Base-by-base conservation (phyloP, 37 sponge, comb jelly and placozoan genomes). In the Mnemiopsis leidyi region DNA sequence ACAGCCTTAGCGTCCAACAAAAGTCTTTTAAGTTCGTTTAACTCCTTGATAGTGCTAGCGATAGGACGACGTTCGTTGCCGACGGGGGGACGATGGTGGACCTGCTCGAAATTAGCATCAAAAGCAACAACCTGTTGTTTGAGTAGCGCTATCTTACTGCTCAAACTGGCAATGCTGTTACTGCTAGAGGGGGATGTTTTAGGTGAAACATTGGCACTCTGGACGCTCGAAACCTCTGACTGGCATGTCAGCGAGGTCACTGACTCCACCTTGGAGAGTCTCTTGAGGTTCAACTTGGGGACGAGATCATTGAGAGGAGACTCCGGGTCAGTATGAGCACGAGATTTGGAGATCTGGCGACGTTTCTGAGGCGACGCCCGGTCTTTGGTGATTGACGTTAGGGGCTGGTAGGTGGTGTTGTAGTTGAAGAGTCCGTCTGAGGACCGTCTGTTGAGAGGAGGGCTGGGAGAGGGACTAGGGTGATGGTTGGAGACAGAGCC, bases 41-140 rank as follows among this genome's bases (percentile, higher is more conserved):
- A 39, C 90, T 85, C 90, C 25, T 85, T 85, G 25, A 85, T 33
- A 21, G 23, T 40, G 23, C 36, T n/a, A 18, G 61, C 90, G 36
- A 85, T 85, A 3, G 90, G 90, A 39, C 90, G 39, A 20, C 90
- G 90, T 26, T 85, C 90, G 30, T 85, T 39, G 2, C 90, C 90
- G 16, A 40, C 24, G 0, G 90, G 90, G 26, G 61, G 61, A 3
- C 90, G 39, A 33, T 40, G 21, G 25, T 85, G 90, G 25, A 25
- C 30, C 61, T 85, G 33, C 90, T 85, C 90, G 30, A 85, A 85
- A n/a, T 18, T 40, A 2, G 24, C 20, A 40, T 85, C 90, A 39
- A 85, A 85, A 0, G 40, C 35, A 85, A 20, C 61, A 21, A 85
- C 90, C 26, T 85, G 40, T 28, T 85, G 90, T 37, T 85, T 85